A percentile compares a stretch with the other conserved stretches of the same genome.
These are phyloP conservation scores for Nasua narica DNA, from an alignment of 2,797 vertebrate genomes.

Conservation along the genomic window DNA sequence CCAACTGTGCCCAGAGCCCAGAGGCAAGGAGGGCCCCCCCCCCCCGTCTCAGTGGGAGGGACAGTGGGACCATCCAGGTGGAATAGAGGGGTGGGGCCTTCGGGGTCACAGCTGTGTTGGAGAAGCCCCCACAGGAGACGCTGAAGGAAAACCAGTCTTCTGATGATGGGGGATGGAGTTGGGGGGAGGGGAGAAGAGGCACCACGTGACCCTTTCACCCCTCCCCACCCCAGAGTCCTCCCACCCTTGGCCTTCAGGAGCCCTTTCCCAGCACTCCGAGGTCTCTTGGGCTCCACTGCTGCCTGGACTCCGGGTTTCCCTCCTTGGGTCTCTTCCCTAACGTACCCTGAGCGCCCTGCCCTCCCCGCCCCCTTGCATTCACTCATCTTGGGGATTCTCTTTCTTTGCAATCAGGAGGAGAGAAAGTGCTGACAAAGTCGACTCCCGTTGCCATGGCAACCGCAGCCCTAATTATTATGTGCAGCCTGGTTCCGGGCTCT, in stretches of 20 bases:
- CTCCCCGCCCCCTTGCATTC: neutral
- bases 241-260: neutral
- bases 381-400: conserved; percentile 62
- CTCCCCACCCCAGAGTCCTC: neutral
- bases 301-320: neutral
- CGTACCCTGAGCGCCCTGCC: neutral
- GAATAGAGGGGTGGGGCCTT: neutral
- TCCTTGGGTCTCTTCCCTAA: neutral
- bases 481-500: conserved; percentile 62
- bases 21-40: neutral
- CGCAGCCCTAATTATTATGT: conserved; percentile 78
- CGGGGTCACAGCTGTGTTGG: neutral
- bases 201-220: neutral
- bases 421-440: conserved; percentile 80
- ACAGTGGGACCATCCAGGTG: neutral
- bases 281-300: neutral
- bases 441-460: conserved; percentile 78
- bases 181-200: neutral
- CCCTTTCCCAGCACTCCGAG: neutral
- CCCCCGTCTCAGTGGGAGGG: neutral
- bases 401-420: conserved; percentile 65
- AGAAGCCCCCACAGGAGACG: neutral
- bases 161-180: neutral
- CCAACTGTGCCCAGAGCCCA: neutral
- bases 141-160: neutral